Evolutionary conservation across 2,113 vertebrate species (phyloP).

Genomic region (Piprites chloris): DNA sequence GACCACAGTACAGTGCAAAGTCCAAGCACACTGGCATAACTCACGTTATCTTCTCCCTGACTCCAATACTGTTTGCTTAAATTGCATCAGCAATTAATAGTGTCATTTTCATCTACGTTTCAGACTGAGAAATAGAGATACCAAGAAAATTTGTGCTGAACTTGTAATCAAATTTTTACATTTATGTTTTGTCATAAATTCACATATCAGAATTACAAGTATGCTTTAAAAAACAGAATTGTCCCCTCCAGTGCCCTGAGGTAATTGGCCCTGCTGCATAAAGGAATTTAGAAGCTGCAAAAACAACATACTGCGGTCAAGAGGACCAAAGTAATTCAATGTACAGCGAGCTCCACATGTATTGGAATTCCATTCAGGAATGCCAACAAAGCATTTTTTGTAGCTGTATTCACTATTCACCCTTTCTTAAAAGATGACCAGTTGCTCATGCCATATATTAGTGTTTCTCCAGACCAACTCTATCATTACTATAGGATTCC

Average conservation of each 20-base stretch:
- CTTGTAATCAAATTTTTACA: neutral
- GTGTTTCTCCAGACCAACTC: neutral
- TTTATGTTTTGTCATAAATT: neutral
- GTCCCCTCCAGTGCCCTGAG: neutral
- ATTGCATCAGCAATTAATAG: neutral
- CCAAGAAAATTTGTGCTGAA: neutral
- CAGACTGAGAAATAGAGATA: neutral
- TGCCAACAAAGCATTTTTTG: neutral
- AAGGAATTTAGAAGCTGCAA: neutral
- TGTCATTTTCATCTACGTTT: neutral
- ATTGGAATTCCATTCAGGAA: neutral
- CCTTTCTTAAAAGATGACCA: neutral
- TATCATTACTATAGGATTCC: neutral
- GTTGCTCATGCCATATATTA: rapidly evolving
- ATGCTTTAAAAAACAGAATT: neutral
- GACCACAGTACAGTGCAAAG: neutral
- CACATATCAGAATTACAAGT: neutral
- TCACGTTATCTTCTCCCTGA: neutral
- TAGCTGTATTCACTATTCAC: neutral
- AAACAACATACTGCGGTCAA: neutral
- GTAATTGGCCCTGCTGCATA: no score
- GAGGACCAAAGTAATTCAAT: neutral
- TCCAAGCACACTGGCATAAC: neutral
- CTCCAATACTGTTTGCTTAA: neutral
- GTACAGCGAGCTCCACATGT: neutral